These are phyloP conservation scores for Oplegnathus fasciatus DNA, from an alignment of 2,113 vertebrate species.

Conservation along the genomic window DNA sequence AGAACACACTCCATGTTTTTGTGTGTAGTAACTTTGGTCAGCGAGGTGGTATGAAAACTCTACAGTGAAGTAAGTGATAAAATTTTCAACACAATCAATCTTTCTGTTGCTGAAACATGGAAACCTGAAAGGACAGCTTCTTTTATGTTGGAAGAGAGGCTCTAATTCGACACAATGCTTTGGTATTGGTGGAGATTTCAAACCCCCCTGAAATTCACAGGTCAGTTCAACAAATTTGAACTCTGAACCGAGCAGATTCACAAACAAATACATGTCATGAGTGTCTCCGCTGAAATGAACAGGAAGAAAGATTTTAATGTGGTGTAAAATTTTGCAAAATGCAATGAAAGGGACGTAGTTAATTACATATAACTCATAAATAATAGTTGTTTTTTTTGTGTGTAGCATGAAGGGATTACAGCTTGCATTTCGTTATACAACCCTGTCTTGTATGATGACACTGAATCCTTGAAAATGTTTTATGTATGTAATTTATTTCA, in stretches of 20 bases:
- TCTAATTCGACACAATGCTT: not conserved
- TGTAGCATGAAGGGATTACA: too few species aligned
- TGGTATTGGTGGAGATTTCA: not conserved
- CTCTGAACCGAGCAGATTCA: not conserved
- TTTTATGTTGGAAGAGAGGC: not conserved
- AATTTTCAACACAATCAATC: constrained; percentile 5
- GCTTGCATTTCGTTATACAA: too few species aligned
- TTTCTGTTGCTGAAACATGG: not conserved
- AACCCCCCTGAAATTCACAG: not conserved
- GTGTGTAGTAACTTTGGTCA: not conserved
- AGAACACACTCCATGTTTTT: too few species aligned
- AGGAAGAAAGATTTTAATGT: not conserved
- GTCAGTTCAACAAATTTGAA: not conserved
- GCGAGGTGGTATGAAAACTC: not conserved
- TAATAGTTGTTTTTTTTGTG: too few species aligned
- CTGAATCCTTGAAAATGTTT: too few species aligned
- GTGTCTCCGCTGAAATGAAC: not conserved
- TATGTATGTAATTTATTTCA: too few species aligned
- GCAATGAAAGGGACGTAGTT: too few species aligned
- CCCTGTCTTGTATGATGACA: too few species aligned
- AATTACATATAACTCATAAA: too few species aligned
- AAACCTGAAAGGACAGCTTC: constrained; percentile 1
- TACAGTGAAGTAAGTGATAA: not conserved
- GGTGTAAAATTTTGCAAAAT: too few species aligned
- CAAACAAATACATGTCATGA: not conserved